phyloP scores from a whole-genome alignment of 2,888 invertebrate genomes.

The Brachypalpus laphriformis region DNA sequence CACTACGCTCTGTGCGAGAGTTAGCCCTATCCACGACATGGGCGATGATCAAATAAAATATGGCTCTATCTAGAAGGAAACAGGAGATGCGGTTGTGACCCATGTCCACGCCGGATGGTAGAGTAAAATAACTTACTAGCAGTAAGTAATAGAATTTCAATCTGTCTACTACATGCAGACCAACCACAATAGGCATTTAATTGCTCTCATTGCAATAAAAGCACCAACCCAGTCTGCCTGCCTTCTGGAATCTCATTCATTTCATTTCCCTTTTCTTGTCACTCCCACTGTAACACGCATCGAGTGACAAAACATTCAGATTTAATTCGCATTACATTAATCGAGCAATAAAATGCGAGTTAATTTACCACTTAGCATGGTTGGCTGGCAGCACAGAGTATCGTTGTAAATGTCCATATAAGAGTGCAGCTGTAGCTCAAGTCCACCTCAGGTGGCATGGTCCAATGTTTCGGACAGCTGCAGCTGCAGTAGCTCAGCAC shows the following conservation, averaged over 20 bases:
- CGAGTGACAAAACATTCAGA: constrained; percentile 41
- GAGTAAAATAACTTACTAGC: too few species aligned
- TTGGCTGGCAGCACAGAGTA: background rate
- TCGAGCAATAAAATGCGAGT: constrained; percentile 59
- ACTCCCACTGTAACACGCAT: background rate
- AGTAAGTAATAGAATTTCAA: too few species aligned
- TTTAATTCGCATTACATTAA: constrained; percentile 58
- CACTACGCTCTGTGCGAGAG: too few species aligned
- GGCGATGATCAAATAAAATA: too few species aligned
- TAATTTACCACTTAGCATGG: constrained; percentile 56
- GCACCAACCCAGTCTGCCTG: background rate
- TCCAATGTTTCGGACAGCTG: constrained; percentile 1
- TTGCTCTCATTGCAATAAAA: background rate
- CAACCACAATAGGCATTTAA: too few species aligned
- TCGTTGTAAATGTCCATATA: background rate
- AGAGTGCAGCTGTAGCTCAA: background rate
- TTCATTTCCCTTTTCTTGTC: background rate
- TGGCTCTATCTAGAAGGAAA: too few species aligned
- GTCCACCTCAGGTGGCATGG: background rate
- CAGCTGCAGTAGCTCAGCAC: too few species aligned
- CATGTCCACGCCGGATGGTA: too few species aligned
- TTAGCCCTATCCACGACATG: too few species aligned
- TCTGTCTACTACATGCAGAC: too few species aligned
- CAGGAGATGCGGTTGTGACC: too few species aligned
- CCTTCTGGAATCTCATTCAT: background rate